These are phyloP conservation scores for Trogon surrucura DNA, from an alignment of 2,113 vertebrate genomes.

Conservation along the genomic window DNA sequence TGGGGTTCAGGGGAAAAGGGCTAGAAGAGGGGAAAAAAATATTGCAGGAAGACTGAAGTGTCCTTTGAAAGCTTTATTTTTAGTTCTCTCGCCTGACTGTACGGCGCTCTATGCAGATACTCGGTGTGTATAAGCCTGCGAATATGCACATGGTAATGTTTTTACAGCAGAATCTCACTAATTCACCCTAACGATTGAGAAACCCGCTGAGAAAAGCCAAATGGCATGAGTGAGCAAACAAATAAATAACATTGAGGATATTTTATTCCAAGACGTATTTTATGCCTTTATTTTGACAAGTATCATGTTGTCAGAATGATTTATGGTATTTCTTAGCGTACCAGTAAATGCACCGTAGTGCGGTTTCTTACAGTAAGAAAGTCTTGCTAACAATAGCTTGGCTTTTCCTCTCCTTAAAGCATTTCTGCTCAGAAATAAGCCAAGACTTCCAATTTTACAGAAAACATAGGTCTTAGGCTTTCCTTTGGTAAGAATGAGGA, in stretches of 20 bases:
- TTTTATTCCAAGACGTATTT: constrained; percentile 57
- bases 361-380: constrained; percentile 43
- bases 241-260: constrained; percentile 57
- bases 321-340: constrained; percentile 59
- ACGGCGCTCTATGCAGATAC: not conserved
- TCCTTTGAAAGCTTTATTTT: constrained; percentile 51
- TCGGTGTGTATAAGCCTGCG: not conserved
- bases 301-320: constrained; percentile 64
- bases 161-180: constrained; percentile 53
- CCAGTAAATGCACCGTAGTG: constrained; percentile 34
- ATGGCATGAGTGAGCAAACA: constrained; percentile 51
- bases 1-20: not conserved
- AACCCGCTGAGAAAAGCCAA: constrained; percentile 57
- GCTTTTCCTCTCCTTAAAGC: not conserved
- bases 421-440: constrained; percentile 9
- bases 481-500: not conserved
- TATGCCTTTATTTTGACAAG: constrained; percentile 71
- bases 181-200: constrained; percentile 56
- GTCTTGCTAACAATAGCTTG: constrained; percentile 35
- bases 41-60: not conserved
- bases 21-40: constrained; percentile 16
- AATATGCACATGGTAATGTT: constrained; percentile 21
- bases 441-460: not conserved
- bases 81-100: not conserved
- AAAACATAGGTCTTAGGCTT: not conserved